Percentiles rank a stretch among this genome's conserved stretches.
phyloP scores from a whole-genome alignment of 1,140 invertebrate genomes.

The Pararge aegeria region DNA sequence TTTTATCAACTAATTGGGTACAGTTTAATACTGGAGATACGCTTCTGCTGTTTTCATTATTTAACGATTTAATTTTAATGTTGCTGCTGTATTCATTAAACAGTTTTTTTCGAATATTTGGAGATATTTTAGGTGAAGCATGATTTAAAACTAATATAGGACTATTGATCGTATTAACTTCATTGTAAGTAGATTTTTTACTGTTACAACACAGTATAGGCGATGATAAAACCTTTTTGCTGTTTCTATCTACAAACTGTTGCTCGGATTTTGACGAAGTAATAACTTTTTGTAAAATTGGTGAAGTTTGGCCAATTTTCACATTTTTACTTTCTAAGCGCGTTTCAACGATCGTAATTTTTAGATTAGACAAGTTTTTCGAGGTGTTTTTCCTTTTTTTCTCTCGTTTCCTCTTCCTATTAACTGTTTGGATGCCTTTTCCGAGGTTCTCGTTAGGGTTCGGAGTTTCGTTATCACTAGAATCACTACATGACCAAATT shows the following conservation, averaged over 20 bases:
- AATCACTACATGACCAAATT: conserved; percentile 58
- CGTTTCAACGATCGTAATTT: conserved; percentile 39
- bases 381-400: conserved; percentile 36
- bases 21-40: conserved; percentile 22
- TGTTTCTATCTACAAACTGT: conserved; percentile 2
- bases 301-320: conserved; percentile 19
- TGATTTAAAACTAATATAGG: conserved; percentile 29
- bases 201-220: conserved; percentile 9
- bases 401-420: conserved; percentile 53
- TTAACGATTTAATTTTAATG: neutral
- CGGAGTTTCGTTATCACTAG: conserved; percentile 52
- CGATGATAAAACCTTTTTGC: neutral
- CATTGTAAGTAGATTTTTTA: neutral
- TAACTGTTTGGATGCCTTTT: conserved; percentile 21
- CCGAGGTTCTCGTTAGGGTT: conserved; percentile 17
- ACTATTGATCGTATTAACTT: conserved; percentile 23
- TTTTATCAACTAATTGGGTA: neutral
- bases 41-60: conserved; percentile 14
- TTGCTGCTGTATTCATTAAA: conserved; percentile 30
- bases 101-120: conserved; percentile 51
- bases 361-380: conserved; percentile 53
- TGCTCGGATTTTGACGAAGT: conserved; percentile 22
- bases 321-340: conserved; percentile 12
- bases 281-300: conserved; percentile 20
- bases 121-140: conserved; percentile 29